Evolutionary conservation across 2,888 invertebrate species (phyloP).

Genomic region (Opisthograptis luteolata): DNA sequence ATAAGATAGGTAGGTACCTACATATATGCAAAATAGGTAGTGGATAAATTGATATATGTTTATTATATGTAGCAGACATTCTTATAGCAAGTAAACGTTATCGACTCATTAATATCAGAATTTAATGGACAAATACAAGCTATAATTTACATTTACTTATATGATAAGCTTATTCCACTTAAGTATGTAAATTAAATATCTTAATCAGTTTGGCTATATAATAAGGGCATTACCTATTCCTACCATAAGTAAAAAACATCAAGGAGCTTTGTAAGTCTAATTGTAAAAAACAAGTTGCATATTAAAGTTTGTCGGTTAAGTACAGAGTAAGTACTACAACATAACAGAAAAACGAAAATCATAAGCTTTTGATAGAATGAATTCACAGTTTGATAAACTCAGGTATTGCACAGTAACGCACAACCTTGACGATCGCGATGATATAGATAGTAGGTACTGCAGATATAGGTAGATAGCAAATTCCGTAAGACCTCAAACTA

Average conservation of each 20-base stretch:
- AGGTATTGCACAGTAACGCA: not conserved
- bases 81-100: not conserved
- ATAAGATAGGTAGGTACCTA: not conserved
- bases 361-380: not conserved
- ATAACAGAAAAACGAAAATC: no score
- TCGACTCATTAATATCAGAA: not conserved
- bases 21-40: not conserved
- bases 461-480: conserved; percentile 7
- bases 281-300: no score
- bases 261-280: no score
- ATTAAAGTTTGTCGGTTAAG: not conserved
- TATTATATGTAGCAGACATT: not conserved
- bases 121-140: not conserved
- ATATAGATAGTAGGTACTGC: no score
- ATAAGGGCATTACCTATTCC: no score
- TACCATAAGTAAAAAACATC: no score
- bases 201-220: no score
- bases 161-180: no score
- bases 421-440: conserved; percentile 11
- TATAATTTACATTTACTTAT: not conserved
- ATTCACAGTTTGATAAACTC: not conserved
- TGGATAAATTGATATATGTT: no score
- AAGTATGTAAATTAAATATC: no score
- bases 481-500: conserved; percentile 15
- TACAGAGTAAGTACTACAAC: not conserved